Evolutionary conservation across 1,140 invertebrate genomes (phyloP), one percentile per base, ranked within the genome.

Genomic region (Heliconius nattereri): DNA sequence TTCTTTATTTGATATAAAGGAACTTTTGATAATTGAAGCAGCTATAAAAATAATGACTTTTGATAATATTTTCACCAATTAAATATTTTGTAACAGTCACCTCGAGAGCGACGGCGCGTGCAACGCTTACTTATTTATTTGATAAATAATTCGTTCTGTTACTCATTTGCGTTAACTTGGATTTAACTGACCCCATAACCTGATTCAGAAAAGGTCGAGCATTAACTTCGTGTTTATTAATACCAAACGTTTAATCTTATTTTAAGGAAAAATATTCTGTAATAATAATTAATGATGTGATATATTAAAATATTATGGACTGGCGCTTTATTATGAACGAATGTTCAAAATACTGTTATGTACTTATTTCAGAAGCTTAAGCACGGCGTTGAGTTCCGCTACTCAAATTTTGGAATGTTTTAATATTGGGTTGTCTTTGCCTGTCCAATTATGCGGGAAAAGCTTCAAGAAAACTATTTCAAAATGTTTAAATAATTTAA

Each of bases 141-240:
- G 26, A 66, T 66, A 66, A 66, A 66, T 66, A 66, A 26, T 66
- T 66, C 26, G 60, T 66, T 66, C 29, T 66, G 11, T 66, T 19
- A 66, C 23, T 66, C 26, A 60, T 60, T 60, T 60, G 60, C 60
- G 60, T 66, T 66, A 11, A 60, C n/a, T 66, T 72, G 32, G n/a
- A 72, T 72, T 72, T 40, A 72, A 37, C 71, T 66, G 75, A 76
- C 75, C 75, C 35, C 75, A 57, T 76, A 37, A 70, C 75, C 75
- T 66, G 54, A 76, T 66, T 76, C 11, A 76, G 32, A 60, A 76
- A 76, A 76, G 16, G 74, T 66, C 32, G 54, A 66, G 54, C 54
- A n/a, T 66, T 76, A 71, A 72, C 1, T 72, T 72, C 35, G 20
- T 37, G 71, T 72, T 40, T n/a, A 72, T 40, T 72, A 72, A 37